Evolutionary conservation across 2,888 invertebrate species (phyloP), one percentile per base, ranked within the genome.

Genomic region (Erebia aethiops): DNA sequence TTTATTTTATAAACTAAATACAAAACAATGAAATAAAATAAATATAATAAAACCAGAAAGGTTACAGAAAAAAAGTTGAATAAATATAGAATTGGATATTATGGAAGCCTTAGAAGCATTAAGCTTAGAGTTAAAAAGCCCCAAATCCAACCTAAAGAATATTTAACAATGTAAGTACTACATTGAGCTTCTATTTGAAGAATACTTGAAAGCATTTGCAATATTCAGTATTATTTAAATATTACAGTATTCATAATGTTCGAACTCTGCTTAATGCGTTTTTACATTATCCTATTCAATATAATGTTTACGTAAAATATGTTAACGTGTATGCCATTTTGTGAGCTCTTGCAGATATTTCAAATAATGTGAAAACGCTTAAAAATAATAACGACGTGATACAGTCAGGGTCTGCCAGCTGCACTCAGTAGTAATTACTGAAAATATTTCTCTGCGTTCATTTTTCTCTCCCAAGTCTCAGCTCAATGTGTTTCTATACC

Each of bases 401-500:
- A 41, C 41, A 2, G 16, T 57, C 1, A 60, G 41, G 9, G 1
- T 43, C 60, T 21, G 21, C 13, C 56, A 56, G 11, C 54, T 54
- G 54, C 56, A 56, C 11, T 56, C 13, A 4, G 21, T 56, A 56
- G 5, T 52, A 52, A 16, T 9, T 18, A 10, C 18, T 18, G 10
- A n/a, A n/a, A 18, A 18, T 18, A 54, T 18, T 18, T 54, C 56
- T 56, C 21, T 21, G 13, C 56, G 21, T 26, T 62, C 8, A 21
- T 62, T 62, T 62, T 21, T 49, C 18, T 46, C 21, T 11, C 1
- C 54, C 13, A 16, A 35, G 26, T 56, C 56, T 56, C 43, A 56
- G 9, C 43, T 13, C 9, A 57, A 66, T 56, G 21, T 46, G 14
- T 66, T 18, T 56, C 58, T 26, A 67, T 58, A 51, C 57, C 58